Conservation (phyloP, 2,888 invertebrate species). For the Leptura quadrifasciata region DNA sequence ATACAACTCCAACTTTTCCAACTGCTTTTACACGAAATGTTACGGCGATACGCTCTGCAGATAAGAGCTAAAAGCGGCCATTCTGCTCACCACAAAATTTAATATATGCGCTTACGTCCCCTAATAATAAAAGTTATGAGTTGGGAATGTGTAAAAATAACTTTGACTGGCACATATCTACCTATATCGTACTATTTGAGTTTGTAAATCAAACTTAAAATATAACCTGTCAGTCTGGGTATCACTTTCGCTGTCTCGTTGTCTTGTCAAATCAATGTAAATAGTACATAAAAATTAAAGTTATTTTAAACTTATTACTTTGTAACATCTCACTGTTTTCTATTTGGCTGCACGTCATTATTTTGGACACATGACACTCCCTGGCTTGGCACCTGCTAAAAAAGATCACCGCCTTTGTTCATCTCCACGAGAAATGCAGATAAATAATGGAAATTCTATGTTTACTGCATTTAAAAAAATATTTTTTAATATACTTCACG, state of each 20-base stretch:
- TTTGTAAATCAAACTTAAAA: slow-evolving; percentile 53
- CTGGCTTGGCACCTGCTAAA: slow-evolving; percentile 41
- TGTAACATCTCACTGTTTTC: slow-evolving; percentile 46
- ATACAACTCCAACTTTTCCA: too few species aligned
- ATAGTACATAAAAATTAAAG: slow-evolving; percentile 50
- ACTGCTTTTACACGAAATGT: too few species aligned
- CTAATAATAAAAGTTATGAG: slow-evolving; percentile 33
- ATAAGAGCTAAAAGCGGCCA: slow-evolving; percentile 10
- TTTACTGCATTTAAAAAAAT: not conserved
- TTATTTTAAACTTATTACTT: slow-evolving; percentile 51
- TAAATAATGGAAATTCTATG: not conserved
- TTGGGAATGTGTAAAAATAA: slow-evolving; percentile 34
- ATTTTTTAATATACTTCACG: too few species aligned
- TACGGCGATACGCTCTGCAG: too few species aligned
- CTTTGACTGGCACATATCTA: slow-evolving; percentile 37
- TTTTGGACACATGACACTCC: slow-evolving; percentile 41
- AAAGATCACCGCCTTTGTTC: slow-evolving; percentile 28
- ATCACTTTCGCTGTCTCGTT: slow-evolving; percentile 58
- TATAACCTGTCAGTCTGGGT: slow-evolving; percentile 52
- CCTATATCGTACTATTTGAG: slow-evolving; percentile 29
- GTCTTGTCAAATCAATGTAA: slow-evolving; percentile 56
- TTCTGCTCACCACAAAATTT: slow-evolving; percentile 16
- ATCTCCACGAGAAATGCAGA: not conserved
- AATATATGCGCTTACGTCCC: slow-evolving; percentile 11
- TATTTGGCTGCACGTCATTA: slow-evolving; percentile 41